Conservation (phyloP, 2,797 vertebrate genomes). For the Epinephelus coioides region DNA sequence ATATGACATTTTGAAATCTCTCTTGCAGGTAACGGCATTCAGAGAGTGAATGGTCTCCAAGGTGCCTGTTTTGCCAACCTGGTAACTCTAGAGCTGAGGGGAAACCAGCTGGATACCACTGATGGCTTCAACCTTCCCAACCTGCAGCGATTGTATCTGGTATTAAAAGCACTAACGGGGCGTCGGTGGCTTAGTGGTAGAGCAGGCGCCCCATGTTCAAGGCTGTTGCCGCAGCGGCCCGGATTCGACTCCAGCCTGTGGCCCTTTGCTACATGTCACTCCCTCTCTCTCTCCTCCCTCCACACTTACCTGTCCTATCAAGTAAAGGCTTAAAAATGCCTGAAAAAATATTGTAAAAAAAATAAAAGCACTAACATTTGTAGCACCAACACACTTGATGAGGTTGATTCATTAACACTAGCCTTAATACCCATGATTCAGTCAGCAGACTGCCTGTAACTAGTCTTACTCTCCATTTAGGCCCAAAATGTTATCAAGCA, state of each 20-base stretch:
- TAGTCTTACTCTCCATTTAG: conserved; percentile 73
- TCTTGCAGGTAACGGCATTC: conserved; percentile 90
- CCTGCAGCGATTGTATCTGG: conserved; percentile 91
- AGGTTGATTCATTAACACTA: neutral
- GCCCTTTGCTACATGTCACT: no score
- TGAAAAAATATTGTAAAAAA: no score
- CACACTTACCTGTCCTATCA: no score
- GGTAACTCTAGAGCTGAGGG: conserved; percentile 91
- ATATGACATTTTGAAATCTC: conserved; percentile 13
- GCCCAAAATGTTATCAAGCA: conserved; percentile 89
- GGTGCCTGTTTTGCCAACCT: conserved; percentile 84
- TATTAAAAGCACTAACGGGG: conserved; percentile 62
- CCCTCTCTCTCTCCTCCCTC: no score
- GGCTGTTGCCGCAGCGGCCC: no score
- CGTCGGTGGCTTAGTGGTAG: no score
- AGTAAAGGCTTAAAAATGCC: no score
- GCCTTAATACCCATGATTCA: neutral
- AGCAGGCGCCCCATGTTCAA: no score
- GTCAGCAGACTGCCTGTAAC: neutral
- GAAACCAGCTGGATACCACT: conserved; percentile 90
- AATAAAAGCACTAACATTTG: no score
- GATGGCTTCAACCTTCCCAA: conserved; percentile 89
- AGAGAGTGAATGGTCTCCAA: conserved; percentile 81
- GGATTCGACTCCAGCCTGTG: no score
- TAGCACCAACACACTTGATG: neutral